Evolutionary conservation across 2,888 invertebrate species (phyloP).

Genomic region (Drosophila atroscutellata): DNA sequence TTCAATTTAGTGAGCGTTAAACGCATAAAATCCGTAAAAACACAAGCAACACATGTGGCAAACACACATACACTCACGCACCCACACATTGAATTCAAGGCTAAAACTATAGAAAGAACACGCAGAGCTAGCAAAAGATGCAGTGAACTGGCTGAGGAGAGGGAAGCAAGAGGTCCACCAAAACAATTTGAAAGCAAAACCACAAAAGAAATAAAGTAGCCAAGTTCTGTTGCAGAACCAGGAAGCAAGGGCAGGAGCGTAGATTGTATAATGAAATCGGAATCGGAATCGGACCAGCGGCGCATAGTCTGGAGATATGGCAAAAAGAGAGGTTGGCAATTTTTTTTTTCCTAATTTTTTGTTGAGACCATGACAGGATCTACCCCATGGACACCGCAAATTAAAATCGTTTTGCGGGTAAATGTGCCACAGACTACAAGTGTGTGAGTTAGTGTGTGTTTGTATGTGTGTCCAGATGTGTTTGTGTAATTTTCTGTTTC

Average conservation of each 20-base stretch:
- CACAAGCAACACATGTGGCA: slow-evolving; percentile 60
- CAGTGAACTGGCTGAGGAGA: not conserved
- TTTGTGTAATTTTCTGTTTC: slow-evolving; percentile 36
- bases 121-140: slow-evolving; percentile 22
- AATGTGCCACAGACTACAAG: slow-evolving; percentile 42
- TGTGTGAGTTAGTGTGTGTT: slow-evolving; percentile 18
- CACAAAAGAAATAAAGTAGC: slow-evolving; percentile 53
- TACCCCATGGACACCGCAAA: slow-evolving; percentile 64
- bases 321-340: not conserved
- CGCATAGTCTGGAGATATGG: slow-evolving; percentile 30
- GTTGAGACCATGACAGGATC: slow-evolving; percentile 20
- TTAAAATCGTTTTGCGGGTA: slow-evolving; percentile 75
- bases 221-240: slow-evolving; percentile 53
- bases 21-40: slow-evolving; percentile 38
- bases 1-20: slow-evolving; percentile 48
- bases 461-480: slow-evolving; percentile 20
- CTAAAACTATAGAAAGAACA: slow-evolving; percentile 24
- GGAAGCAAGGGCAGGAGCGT: slow-evolving; percentile 48
- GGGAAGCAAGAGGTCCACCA: slow-evolving; percentile 39
- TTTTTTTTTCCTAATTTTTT: slow-evolving; percentile 1
- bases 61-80: slow-evolving; percentile 11
- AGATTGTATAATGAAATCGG: slow-evolving; percentile 74
- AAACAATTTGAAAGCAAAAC: slow-evolving; percentile 70
- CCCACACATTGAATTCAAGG: slow-evolving; percentile 21
- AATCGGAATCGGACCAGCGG: slow-evolving; percentile 53